A percentile compares a stretch with the other conserved stretches of the same genome.
phyloP scores from a whole-genome alignment of 2,888 invertebrate genomes.

The Aphidoletes aphidimyza region DNA sequence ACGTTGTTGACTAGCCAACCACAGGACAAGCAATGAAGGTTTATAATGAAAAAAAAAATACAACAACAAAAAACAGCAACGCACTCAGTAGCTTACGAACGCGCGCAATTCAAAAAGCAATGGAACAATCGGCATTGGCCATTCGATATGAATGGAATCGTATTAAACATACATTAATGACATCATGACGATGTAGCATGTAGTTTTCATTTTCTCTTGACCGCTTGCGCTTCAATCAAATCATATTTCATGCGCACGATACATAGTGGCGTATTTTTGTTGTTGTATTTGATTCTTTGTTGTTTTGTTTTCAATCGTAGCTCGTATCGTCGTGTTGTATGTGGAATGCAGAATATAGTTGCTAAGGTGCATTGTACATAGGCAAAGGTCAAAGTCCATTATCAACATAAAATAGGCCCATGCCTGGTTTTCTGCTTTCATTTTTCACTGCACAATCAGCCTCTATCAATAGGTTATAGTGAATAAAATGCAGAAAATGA shows the following conservation, averaged over 20 bases:
- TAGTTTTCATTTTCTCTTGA: constrained; percentile 40
- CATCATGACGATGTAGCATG: constrained; percentile 5
- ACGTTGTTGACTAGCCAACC: not conserved
- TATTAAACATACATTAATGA: constrained; percentile 35
- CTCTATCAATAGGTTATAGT: not conserved
- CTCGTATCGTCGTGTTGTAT: not conserved
- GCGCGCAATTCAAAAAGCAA: no score
- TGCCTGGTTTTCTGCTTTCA: not conserved
- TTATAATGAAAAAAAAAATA: not conserved
- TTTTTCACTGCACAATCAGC: not conserved
- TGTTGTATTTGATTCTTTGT: not conserved
- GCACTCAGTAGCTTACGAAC: no score
- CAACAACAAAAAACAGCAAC: not conserved
- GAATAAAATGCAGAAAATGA: not conserved
- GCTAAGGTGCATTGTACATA: not conserved
- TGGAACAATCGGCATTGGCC: constrained; percentile 4
- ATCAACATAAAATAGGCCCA: constrained; percentile 38
- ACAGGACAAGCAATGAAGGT: not conserved
- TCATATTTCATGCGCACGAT: constrained; percentile 36
- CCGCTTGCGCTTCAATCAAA: constrained; percentile 24
- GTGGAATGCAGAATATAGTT: not conserved
- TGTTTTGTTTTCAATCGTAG: constrained; percentile 1
- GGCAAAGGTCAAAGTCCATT: constrained; percentile 53
- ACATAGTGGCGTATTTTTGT: not conserved
- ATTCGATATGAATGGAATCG: constrained; percentile 43